Percentiles rank a stretch among this genome's conserved stretches.
phyloP scores from a whole-genome alignment of 2,797 vertebrate genomes.

The Scleropages formosus region DNA sequence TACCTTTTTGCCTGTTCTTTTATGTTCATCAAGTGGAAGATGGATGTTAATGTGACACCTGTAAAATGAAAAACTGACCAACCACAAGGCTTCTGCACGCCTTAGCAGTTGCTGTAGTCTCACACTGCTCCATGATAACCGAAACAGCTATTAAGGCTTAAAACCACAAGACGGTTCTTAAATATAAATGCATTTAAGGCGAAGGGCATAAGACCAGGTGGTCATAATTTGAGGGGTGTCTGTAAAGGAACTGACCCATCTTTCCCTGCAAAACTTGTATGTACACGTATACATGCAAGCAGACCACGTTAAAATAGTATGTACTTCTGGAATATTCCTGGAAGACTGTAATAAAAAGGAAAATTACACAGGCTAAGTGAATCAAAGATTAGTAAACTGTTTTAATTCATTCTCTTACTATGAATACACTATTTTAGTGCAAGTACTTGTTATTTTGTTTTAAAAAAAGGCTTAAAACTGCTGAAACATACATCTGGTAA shows the following conservation, averaged over 20 bases:
- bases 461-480: conserved; percentile 6
- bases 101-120: neutral
- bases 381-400: neutral
- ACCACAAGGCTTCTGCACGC: no score
- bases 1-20: no score
- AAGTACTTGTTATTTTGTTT: neutral
- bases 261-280: neutral
- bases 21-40: neutral
- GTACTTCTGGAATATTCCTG: neutral
- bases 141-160: neutral
- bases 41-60: no score
- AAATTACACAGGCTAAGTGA: conserved; percentile 12
- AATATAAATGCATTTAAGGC: no score
- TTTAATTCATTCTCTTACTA: neutral
- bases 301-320: neutral
- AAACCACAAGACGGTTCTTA: neutral
- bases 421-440: neutral
- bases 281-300: neutral
- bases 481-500: conserved; percentile 15
- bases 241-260: no score
- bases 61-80: no score
- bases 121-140: neutral
- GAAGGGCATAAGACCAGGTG: no score
- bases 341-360: neutral
- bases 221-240: no score